Evolutionary conservation across 2,113 vertebrate species (phyloP).

Genomic region (Calypte anna): DNA sequence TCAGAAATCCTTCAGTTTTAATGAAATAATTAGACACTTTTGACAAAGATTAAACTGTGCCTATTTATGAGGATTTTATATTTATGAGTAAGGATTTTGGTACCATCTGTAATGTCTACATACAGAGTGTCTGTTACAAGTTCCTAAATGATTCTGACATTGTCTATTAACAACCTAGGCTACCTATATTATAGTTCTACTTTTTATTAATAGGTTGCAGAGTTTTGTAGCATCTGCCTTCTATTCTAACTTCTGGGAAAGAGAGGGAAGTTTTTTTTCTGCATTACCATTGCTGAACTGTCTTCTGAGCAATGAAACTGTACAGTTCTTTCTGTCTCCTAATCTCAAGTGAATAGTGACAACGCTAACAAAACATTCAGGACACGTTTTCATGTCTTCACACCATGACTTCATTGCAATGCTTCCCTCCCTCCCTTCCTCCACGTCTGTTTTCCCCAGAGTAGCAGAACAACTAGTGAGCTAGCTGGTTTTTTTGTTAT

Average conservation of each 20-base stretch:
- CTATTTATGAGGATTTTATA: neutral
- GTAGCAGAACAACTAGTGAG: neutral
- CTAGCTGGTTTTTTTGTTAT: neutral
- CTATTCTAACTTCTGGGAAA: neutral
- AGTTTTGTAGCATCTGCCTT: neutral
- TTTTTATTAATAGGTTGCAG: neutral
- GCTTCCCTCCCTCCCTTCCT: neutral
- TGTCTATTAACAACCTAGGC: neutral
- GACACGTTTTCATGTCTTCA: neutral
- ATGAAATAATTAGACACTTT: neutral
- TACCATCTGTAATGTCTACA: neutral
- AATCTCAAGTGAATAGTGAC: neutral
- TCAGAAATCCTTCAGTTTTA: neutral
- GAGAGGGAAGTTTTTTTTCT: neutral
- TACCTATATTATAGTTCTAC: neutral
- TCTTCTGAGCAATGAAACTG: neutral
- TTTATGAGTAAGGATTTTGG: neutral
- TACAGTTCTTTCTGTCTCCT: neutral
- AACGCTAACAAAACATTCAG: rapidly evolving
- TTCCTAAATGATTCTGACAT: neutral
- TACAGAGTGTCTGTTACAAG: neutral
- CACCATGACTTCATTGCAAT: neutral
- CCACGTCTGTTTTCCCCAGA: neutral
- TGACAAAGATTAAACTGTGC: neutral
- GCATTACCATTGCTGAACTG: neutral